Conservation (phyloP, 2,888 invertebrate species). For the Leptura quadrifasciata region DNA sequence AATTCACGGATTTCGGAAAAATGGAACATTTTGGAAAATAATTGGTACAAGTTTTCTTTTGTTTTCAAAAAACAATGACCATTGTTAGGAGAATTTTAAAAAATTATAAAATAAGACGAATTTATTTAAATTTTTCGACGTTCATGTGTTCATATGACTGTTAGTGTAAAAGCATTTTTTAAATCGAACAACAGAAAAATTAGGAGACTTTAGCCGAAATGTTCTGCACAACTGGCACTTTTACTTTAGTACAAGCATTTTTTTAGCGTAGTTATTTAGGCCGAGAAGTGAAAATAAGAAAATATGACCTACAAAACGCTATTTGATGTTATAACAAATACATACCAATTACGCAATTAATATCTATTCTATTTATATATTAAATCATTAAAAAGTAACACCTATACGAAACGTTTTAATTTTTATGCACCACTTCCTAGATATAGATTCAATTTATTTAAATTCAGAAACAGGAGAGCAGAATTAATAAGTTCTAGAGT, state of each 20-base stretch:
- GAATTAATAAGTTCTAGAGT: not conserved
- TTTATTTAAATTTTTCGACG: no score
- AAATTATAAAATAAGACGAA: no score
- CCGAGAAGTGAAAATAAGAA: slow-evolving; percentile 20
- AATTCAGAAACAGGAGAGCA: not conserved
- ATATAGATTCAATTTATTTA: not conserved
- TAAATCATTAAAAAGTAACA: not conserved
- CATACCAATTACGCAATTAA: slow-evolving; percentile 9
- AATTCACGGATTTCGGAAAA: no score
- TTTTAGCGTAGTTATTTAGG: not conserved
- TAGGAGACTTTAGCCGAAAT: not conserved
- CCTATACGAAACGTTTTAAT: not conserved
- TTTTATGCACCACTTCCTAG: not conserved
- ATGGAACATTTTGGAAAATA: no score
- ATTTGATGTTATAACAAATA: not conserved
- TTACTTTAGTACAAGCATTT: slow-evolving; percentile 10
- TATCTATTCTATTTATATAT: not conserved
- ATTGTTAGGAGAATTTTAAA: no score
- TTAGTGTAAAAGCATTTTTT: no score
- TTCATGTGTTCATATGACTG: no score
- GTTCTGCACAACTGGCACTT: not conserved
- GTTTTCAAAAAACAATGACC: no score
- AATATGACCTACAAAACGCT: slow-evolving; percentile 20
- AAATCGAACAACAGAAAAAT: no score
- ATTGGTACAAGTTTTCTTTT: no score